A percentile compares a stretch with the other conserved stretches of the same genome.
Conservation (phyloP, 2,113 vertebrate species). For the Diphyllodes magnificus region DNA sequence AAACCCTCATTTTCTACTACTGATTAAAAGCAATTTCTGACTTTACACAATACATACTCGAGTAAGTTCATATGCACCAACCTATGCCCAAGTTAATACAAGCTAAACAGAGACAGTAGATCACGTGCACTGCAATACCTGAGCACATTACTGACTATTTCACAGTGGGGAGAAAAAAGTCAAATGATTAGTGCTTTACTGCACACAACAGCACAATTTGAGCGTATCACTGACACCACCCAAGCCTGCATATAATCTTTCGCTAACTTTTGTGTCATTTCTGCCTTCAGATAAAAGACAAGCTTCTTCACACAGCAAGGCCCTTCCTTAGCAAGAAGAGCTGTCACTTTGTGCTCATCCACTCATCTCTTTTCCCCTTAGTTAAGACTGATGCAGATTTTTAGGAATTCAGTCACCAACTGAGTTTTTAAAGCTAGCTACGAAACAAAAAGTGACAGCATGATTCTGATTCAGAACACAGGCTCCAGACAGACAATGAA, state of each 20-base stretch:
- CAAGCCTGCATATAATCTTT: not conserved
- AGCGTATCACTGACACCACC: not conserved
- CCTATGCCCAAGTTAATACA: not conserved
- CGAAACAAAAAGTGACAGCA: not conserved
- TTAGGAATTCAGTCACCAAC: not conserved
- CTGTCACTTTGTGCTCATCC: not conserved
- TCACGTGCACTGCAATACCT: not conserved
- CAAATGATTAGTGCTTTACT: not conserved
- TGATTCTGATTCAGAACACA: not conserved
- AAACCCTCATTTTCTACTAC: not conserved
- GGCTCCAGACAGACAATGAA: not conserved
- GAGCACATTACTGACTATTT: not conserved
- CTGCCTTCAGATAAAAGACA: not conserved
- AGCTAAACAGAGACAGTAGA: not conserved
- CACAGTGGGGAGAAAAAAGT: rapidly evolving
- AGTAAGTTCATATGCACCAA: not conserved
- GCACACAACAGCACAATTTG: not conserved
- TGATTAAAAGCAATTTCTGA: not conserved
- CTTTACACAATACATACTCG: not conserved
- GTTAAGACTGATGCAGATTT: not conserved
- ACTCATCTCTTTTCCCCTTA: not conserved
- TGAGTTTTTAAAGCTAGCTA: not conserved
- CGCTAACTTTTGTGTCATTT: not conserved
- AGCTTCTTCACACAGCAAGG: not conserved
- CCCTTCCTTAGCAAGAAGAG: not conserved